A percentile compares a stretch with the other conserved stretches of the same genome.
Evolutionary conservation across 2,113 vertebrate species (phyloP).

Genomic region (Aspidoscelis tigris): DNA sequence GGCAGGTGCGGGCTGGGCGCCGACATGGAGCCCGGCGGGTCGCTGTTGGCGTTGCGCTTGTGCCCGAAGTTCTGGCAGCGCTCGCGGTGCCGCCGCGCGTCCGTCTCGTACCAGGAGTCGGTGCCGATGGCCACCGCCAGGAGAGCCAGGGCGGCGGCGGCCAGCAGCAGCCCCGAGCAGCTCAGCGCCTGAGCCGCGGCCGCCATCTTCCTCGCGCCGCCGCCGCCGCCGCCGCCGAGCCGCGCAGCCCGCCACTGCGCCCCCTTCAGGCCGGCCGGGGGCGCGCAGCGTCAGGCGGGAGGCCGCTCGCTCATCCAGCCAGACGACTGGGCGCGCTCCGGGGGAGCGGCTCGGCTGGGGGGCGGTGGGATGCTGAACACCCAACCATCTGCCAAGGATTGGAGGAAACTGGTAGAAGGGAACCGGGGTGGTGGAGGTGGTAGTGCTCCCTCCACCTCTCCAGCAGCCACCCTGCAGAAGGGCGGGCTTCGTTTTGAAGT

Average conservation of each 20-base stretch:
- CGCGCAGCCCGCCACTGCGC: constrained; percentile 45
- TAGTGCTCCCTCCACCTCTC: too few species aligned
- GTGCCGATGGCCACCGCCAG: constrained; percentile 90
- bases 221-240: constrained; percentile 51
- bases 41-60: constrained; percentile 78
- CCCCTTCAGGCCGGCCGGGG: constrained; percentile 53
- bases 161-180: constrained; percentile 85
- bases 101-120: constrained; percentile 92
- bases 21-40: constrained; percentile 87
- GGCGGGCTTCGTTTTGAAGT: too few species aligned
- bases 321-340: too few species aligned
- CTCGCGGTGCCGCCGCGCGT: constrained; percentile 87
- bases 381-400: too few species aligned
- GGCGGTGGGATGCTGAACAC: too few species aligned
- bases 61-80: constrained; percentile 89
- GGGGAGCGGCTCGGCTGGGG: too few species aligned
- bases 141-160: constrained; percentile 84
- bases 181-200: constrained; percentile 90
- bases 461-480: too few species aligned
- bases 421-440: too few species aligned
- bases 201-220: constrained; percentile 75
- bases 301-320: too few species aligned
- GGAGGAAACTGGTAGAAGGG: too few species aligned
- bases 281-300: neutral
- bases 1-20: constrained; percentile 88